Evolutionary conservation across 2,113 vertebrate genomes (phyloP), one percentile per base, ranked within the genome.

Genomic region (Crotophaga sulcirostris): DNA sequence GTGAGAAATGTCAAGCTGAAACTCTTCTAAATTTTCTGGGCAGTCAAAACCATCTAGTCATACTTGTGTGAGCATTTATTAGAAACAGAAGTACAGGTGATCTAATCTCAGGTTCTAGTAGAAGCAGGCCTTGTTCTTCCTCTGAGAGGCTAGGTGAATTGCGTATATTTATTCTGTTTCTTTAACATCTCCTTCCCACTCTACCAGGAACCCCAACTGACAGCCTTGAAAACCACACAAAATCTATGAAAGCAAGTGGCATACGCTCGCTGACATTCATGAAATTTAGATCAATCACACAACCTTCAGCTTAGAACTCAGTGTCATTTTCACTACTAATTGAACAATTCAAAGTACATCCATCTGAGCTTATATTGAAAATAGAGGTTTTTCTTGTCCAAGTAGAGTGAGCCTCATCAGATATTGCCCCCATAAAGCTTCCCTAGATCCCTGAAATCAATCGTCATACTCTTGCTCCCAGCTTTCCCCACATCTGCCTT

Each of bases 401-500:
- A 23, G 72, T 11, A 72, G 38, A 81, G 79, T 81, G 84, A 84
- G 52, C 13, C 31, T 68, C 62, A 87, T 90, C 83, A 93, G 76
- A 81, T 60, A 80, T 3, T 9, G n/a, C 36, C 49, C 34, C 13
- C 49, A 58, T 75, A 92, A 96, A 92, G 56, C 56, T 93, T 73
- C 44, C 52, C 52, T 84, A 64, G 78, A 80, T 69, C 83, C 69
- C 58, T 73, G 69, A 94, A 96, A 97, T 94, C 90, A 95, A 82
- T 96, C 0, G 73, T 87, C 76, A 66, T 75, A 72, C 0, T 0
- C 25, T 89, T 55, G 54, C 60, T 93, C 64, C 38, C 36, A 81
- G 92, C 66, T 82, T 96, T 94, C 63, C 83, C 49, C 80, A 91
- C 62, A 91, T 66, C 69, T 94, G 74, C 88, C 92, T 93, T 90